Conservation (phyloP, 2,888 invertebrate genomes). For the Brenthis ino region DNA sequence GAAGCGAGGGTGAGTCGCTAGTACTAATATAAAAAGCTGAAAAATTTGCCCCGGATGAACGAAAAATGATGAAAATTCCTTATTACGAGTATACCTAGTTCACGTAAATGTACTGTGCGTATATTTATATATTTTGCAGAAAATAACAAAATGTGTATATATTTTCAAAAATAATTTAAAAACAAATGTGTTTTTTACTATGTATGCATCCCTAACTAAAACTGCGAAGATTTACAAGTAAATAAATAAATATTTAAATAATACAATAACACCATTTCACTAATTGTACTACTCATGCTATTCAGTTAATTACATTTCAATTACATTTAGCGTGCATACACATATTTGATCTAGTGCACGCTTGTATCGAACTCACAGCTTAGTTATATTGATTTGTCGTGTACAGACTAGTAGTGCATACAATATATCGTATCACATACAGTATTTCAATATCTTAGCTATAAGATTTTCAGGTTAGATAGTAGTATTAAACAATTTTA, state of each 20-base stretch:
- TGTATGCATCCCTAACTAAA: too few relatives aligned
- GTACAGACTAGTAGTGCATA: slow-evolving; percentile 11
- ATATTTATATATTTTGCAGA: too few relatives aligned
- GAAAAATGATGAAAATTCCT: too few relatives aligned
- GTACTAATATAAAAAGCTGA: too few relatives aligned
- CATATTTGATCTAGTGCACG: slow-evolving; percentile 8
- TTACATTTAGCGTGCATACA: slow-evolving; percentile 2
- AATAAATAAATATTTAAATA: neutral
- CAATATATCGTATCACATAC: slow-evolving; percentile 6
- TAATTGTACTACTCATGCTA: neutral
- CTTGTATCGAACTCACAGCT: neutral
- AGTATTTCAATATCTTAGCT: slow-evolving; percentile 10
- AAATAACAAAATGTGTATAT: neutral
- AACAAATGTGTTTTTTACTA: too few relatives aligned
- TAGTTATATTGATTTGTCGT: slow-evolving; percentile 19
- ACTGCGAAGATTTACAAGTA: neutral
- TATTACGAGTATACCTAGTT: too few relatives aligned
- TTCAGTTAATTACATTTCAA: slow-evolving; percentile 9
- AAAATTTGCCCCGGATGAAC: too few relatives aligned
- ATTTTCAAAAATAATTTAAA: too few relatives aligned
- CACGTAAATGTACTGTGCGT: too few relatives aligned
- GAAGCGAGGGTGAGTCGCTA: too few relatives aligned
- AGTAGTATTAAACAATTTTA: too few relatives aligned
- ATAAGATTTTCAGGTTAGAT: slow-evolving; percentile 7
- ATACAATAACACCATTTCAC: neutral